Percentiles rank a stretch among this genome's conserved stretches.
Conservation (phyloP, 2,888 invertebrate genomes). For the Leucoma salicis region DNA sequence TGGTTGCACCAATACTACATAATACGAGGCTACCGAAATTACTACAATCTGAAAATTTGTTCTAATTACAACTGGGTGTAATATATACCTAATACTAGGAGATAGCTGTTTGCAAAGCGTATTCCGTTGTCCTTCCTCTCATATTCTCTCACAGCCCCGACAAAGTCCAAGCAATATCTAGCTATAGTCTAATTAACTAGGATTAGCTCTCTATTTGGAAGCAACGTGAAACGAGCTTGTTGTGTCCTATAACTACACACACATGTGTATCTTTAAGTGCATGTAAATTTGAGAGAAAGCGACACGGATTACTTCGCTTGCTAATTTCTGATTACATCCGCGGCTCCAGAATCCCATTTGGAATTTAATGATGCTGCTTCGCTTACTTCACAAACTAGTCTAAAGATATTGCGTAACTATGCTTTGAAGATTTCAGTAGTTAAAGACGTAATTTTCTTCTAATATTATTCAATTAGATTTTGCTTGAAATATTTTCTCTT, state of each 20-base stretch:
- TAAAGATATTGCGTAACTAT: slow-evolving; percentile 4
- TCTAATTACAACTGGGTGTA: too few species aligned
- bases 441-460: background rate
- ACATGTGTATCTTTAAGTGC: slow-evolving; percentile 11
- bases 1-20: too few species aligned
- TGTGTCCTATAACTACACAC: slow-evolving; percentile 20
- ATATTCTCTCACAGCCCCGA: slow-evolving; percentile 38
- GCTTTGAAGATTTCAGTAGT: background rate
- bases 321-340: slow-evolving; percentile 22
- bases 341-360: slow-evolving; percentile 22
- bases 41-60: too few species aligned
- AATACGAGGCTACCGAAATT: too few species aligned
- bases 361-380: slow-evolving; percentile 18
- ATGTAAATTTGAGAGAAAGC: slow-evolving; percentile 26
- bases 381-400: slow-evolving; percentile 3
- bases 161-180: slow-evolving; percentile 34
- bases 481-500: too few species aligned
- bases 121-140: slow-evolving; percentile 32
- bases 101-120: too few species aligned
- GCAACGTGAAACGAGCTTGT: slow-evolving; percentile 41
- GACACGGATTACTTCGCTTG: slow-evolving; percentile 24
- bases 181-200: slow-evolving; percentile 53
- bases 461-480: background rate
- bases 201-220: slow-evolving; percentile 55
- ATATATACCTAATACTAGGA: too few species aligned